phyloP scores from a whole-genome alignment of 2,797 vertebrate genomes.

The Intellagama lesueurii region DNA sequence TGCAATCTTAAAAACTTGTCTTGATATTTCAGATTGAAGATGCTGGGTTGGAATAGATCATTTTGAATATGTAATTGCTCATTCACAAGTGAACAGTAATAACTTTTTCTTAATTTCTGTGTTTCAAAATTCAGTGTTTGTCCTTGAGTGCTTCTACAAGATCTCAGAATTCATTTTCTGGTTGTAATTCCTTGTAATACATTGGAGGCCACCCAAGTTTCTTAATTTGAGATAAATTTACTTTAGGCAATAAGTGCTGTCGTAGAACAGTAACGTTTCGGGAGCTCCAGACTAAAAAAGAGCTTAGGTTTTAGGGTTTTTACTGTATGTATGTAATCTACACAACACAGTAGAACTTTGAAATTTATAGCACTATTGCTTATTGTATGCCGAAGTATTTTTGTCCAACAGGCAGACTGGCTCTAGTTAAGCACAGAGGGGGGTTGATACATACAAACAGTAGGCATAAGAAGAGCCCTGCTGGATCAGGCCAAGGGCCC shows the following conservation, averaged over 20 bases:
- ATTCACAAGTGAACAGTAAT: neutral
- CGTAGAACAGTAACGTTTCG: neutral
- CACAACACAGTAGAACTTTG: too few species aligned
- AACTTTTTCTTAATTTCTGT: neutral
- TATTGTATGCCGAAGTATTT: too few species aligned
- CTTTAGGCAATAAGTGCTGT: neutral
- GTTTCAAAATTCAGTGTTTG: neutral
- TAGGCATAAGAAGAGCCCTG: too few species aligned
- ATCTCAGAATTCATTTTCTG: neutral
- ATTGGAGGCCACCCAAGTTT: neutral
- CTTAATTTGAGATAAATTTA: neutral
- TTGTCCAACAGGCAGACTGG: too few species aligned
- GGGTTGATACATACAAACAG: too few species aligned
- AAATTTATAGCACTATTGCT: too few species aligned
- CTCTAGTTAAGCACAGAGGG: too few species aligned
- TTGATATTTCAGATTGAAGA: conserved; percentile 67
- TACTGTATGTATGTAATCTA: neutral
- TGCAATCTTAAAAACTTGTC: conserved; percentile 62
- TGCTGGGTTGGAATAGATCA: conserved; percentile 56
- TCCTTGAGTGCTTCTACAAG: too few species aligned
- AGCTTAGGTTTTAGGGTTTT: neutral
- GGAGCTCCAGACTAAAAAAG: neutral
- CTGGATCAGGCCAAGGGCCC: too few species aligned
- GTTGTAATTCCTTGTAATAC: neutral
- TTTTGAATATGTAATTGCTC: conserved; percentile 34